Evolutionary conservation across 2,113 vertebrate species (phyloP).

Genomic region (Malurus cyaneus): DNA sequence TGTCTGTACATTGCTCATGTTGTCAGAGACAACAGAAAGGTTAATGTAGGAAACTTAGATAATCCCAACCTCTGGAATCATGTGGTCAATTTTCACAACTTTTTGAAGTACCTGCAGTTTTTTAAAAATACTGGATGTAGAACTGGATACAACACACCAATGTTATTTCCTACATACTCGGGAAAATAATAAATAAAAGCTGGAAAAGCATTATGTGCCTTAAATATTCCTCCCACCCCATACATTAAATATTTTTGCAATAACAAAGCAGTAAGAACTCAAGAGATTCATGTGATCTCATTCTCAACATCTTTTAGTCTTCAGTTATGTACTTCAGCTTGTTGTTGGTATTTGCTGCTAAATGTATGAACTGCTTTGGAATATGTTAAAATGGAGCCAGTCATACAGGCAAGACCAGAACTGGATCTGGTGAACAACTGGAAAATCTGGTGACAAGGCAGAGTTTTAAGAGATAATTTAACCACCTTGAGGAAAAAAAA

Average conservation of each 20-base stretch:
- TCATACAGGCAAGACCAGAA: not conserved
- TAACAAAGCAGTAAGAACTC: not conserved
- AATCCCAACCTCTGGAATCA: not conserved
- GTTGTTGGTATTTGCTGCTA: not conserved
- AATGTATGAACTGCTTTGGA: not conserved
- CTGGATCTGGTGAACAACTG: not conserved
- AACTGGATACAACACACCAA: not conserved
- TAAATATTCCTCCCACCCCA: not conserved
- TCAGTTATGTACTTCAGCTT: not conserved
- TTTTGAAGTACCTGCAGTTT: not conserved
- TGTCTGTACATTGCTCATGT: not conserved
- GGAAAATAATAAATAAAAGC: not conserved
- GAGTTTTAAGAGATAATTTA: not conserved
- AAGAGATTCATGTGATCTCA: not conserved
- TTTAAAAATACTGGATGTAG: not conserved
- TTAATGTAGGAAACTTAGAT: not conserved
- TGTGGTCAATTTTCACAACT: not conserved
- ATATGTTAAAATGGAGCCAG: not conserved
- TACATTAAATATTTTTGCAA: not conserved
- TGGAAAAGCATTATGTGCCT: not conserved
- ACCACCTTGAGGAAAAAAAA: not conserved
- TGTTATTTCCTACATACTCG: not conserved
- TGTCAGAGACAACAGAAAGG: not conserved
- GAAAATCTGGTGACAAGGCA: not conserved
- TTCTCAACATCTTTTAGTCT: not conserved